Conservation (phyloP, 1,140 invertebrate genomes). For the Pristionchus pacificus region DNA sequence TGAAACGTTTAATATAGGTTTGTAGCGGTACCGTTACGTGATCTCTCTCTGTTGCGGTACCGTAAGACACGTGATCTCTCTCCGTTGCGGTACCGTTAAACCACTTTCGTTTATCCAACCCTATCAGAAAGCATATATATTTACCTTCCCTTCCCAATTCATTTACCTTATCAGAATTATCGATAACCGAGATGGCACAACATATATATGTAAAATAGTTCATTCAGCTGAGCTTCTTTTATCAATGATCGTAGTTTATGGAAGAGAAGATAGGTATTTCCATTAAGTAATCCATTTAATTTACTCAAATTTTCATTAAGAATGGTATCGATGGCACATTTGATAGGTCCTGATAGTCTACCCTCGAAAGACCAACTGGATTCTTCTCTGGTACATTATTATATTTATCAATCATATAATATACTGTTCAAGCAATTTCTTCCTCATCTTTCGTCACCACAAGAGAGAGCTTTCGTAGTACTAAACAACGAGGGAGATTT, state of each 20-base stretch:
- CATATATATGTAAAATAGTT: conserved; percentile 38
- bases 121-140: no score
- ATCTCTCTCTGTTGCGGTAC: no score
- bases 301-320: conserved; percentile 1
- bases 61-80: no score
- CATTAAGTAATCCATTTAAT: not conserved
- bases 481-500: conserved; percentile 39
- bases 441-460: conserved; percentile 25
- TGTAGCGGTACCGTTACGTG: no score
- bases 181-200: conserved; percentile 34
- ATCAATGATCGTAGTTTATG: conserved; percentile 40
- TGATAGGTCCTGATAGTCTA: conserved; percentile 37
- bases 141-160: not conserved
- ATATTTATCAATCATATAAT: not conserved
- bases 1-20: no score
- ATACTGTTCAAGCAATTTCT: conserved; percentile 29
- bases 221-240: conserved; percentile 37
- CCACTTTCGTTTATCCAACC: no score
- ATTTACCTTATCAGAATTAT: conserved; percentile 18
- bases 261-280: conserved; percentile 32
- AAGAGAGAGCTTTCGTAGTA: conserved; percentile 40
- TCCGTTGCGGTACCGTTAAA: no score
- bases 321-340: conserved; percentile 38
- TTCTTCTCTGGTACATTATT: conserved; percentile 29
- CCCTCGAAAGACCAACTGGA: conserved; percentile 39